A percentile compares a stretch with the other conserved stretches of the same genome.
Conservation (phyloP, 2,797 vertebrate genomes). For the Prunella strophiata region DNA sequence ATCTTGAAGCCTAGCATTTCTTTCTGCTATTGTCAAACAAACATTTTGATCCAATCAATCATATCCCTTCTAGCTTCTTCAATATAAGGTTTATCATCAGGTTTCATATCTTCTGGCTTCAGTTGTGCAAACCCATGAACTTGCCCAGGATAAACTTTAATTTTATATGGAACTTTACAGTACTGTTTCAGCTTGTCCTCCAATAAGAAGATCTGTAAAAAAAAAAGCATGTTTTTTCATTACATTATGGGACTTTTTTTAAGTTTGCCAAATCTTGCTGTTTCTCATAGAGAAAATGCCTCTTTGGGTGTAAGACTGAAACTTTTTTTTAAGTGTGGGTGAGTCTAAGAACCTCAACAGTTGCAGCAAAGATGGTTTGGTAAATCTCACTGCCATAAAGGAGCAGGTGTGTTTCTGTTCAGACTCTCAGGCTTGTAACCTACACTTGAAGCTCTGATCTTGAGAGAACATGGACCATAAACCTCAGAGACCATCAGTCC, state of each 20-base stretch:
- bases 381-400: neutral
- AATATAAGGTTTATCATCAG: constrained; percentile 81
- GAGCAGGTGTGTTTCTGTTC: neutral
- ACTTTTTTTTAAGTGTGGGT: rapidly evolving
- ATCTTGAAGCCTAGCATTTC: neutral
- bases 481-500: neutral
- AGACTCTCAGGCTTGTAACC: neutral
- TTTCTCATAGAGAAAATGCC: neutral
- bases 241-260: neutral
- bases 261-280: neutral
- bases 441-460: neutral
- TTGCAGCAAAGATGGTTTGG: neutral
- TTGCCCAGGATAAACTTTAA: constrained; percentile 91
- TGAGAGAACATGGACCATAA: neutral
- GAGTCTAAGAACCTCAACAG: neutral
- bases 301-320: neutral
- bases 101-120: constrained; percentile 87
- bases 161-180: constrained; percentile 83
- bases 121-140: constrained; percentile 93
- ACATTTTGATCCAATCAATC: constrained; percentile 88
- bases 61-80: constrained; percentile 88
- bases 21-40: constrained; percentile 58
- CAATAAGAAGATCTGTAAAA: constrained; percentile 79
- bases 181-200: constrained; percentile 85
- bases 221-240: neutral